These are phyloP conservation scores for Trialeurodes vaporariorum DNA, from an alignment of 1,140 invertebrate genomes.

Conservation along the genomic window DNA sequence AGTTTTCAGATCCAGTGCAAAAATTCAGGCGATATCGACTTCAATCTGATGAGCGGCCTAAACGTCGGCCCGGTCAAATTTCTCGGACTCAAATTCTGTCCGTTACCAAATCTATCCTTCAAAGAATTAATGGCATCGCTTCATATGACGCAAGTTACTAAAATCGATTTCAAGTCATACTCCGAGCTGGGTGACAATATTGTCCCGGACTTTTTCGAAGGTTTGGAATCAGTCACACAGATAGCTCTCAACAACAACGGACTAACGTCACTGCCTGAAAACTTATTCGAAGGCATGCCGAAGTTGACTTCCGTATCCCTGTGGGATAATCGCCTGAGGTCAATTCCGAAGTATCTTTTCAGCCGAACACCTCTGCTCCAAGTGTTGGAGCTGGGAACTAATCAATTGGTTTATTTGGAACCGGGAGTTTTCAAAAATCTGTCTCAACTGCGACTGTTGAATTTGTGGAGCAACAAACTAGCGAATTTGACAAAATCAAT, in stretches of 20 bases:
- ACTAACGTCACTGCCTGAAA: slow-evolving; percentile 40
- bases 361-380: slow-evolving; percentile 32
- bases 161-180: neutral
- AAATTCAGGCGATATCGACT: neutral
- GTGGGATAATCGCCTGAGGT: slow-evolving; percentile 2
- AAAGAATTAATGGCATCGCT: neutral
- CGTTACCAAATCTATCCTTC: neutral
- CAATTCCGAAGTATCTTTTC: slow-evolving; percentile 10
- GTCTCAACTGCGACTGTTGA: slow-evolving; percentile 35
- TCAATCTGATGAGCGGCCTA: neutral
- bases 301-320: slow-evolving; percentile 40
- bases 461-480: slow-evolving; percentile 38
- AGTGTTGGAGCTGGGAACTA: slow-evolving; percentile 47
- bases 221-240: slow-evolving; percentile 37
- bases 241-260: slow-evolving; percentile 39
- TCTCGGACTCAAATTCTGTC: neutral
- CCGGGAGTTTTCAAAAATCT: slow-evolving; percentile 45
- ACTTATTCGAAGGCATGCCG: slow-evolving; percentile 43
- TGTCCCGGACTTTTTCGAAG: slow-evolving; percentile 39
- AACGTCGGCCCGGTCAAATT: neutral
- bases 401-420: slow-evolving; percentile 43
- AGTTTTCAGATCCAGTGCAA: neutral
- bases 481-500: slow-evolving; percentile 41
- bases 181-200: slow-evolving; percentile 28
- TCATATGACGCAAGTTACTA: neutral